Evolutionary conservation across 2,113 vertebrate genomes (phyloP).

Genomic region (Hemibates koningsi): DNA sequence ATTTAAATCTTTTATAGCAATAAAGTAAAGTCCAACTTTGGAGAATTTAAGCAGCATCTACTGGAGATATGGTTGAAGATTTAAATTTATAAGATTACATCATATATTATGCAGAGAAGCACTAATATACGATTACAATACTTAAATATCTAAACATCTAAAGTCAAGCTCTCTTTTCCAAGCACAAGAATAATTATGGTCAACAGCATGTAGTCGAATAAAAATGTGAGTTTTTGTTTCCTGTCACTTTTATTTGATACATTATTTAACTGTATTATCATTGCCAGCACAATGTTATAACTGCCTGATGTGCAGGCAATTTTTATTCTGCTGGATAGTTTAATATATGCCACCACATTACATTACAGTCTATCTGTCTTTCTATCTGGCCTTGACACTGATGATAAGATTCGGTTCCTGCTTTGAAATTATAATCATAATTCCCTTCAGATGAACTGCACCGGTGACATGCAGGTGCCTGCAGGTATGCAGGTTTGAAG

Average conservation of each 20-base stretch:
- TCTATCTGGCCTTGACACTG: not conserved
- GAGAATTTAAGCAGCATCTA: not conserved
- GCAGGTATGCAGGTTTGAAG: constrained; percentile 27
- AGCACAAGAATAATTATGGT: not conserved
- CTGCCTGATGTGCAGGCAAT: not conserved
- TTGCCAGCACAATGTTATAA: not conserved
- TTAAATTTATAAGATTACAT: not conserved
- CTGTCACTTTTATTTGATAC: not conserved
- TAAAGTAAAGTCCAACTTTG: not conserved
- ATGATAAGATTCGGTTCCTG: not conserved
- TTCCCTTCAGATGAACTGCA: not conserved
- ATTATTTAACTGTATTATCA: not conserved
- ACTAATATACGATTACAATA: not conserved
- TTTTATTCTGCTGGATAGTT: not conserved
- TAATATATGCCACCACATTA: not conserved
- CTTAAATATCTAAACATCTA: not conserved
- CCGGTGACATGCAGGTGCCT: constrained; percentile 33
- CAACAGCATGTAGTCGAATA: not conserved
- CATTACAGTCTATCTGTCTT: not conserved
- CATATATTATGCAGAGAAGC: not conserved
- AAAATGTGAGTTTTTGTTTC: not conserved
- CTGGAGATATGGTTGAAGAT: not conserved
- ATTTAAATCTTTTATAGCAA: not conserved
- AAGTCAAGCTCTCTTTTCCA: not conserved
- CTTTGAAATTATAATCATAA: constrained; percentile 11